Evolutionary conservation across 2,888 invertebrate genomes (phyloP).

Genomic region (Agrochola lychnidis): DNA sequence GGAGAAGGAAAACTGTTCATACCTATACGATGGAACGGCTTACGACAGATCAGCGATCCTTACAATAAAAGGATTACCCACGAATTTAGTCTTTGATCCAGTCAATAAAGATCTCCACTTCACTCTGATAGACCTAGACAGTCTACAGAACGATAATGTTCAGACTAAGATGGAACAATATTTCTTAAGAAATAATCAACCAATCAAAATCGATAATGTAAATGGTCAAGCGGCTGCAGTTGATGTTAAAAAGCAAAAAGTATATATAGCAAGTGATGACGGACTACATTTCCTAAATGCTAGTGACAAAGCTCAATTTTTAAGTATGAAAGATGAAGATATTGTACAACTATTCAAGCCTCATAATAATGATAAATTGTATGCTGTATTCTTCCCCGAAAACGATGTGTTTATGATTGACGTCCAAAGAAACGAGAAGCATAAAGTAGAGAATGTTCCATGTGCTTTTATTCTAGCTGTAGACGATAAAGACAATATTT

Average conservation of each 20-base stretch:
- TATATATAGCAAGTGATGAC: constrained; percentile 84
- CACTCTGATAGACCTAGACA: constrained; percentile 84
- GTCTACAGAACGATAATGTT: constrained; percentile 82
- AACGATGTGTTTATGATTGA: constrained; percentile 82
- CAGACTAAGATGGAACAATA: constrained; percentile 89
- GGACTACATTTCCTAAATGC: constrained; percentile 81
- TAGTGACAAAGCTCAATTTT: constrained; percentile 77
- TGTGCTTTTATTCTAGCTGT: constrained; percentile 86
- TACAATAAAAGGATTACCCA: constrained; percentile 85
- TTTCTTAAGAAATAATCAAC: constrained; percentile 77
- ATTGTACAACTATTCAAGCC: constrained; percentile 85
- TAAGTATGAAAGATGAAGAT: constrained; percentile 84
- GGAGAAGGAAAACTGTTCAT: constrained; percentile 79
- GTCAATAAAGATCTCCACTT: constrained; percentile 80
- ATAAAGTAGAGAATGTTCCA: constrained; percentile 78
- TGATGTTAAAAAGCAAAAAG: constrained; percentile 77
- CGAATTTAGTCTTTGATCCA: constrained; percentile 82
- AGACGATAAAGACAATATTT: constrained; percentile 82
- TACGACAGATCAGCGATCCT: constrained; percentile 79
- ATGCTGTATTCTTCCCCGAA: constrained; percentile 83
- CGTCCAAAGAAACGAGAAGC: constrained; percentile 80
- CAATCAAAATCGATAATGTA: constrained; percentile 81
- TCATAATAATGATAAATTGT: constrained; percentile 76
- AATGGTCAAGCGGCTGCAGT: constrained; percentile 85
- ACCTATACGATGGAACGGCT: constrained; percentile 73